phyloP scores from a whole-genome alignment of 2,888 invertebrate genomes.

The Morpho helenor region DNA sequence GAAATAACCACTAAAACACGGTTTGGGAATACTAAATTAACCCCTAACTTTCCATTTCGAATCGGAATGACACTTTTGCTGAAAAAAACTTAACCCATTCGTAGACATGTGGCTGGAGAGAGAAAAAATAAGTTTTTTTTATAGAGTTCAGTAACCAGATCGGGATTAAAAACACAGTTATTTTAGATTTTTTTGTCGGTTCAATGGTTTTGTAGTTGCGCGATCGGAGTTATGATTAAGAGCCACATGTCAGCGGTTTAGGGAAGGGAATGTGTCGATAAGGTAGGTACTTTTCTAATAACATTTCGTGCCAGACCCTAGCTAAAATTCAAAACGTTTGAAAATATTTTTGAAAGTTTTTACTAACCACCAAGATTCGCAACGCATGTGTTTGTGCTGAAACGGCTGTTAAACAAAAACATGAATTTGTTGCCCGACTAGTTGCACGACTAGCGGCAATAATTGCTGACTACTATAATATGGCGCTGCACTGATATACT shows the following conservation, averaged over 20 bases:
- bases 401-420: too few relatives aligned
- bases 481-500: too few relatives aligned
- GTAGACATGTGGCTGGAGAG: constrained; percentile 51
- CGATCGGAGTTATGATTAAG: constrained; percentile 70
- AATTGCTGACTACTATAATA: too few relatives aligned
- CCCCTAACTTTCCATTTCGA: constrained; percentile 69
- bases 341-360: neutral
- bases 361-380: neutral
- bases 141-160: constrained; percentile 74
- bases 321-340: too few relatives aligned
- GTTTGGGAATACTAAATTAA: constrained; percentile 63
- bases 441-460: too few relatives aligned
- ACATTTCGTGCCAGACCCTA: too few relatives aligned
- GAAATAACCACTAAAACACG: constrained; percentile 44
- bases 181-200: constrained; percentile 61
- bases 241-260: constrained; percentile 62
- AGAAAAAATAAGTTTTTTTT: constrained; percentile 44
- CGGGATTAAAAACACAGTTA: constrained; percentile 66
- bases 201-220: constrained; percentile 65
- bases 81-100: constrained; percentile 66
- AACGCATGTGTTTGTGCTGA: too few relatives aligned
- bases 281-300: neutral
- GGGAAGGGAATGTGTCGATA: constrained; percentile 36
- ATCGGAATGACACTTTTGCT: constrained; percentile 50
- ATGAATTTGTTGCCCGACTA: too few relatives aligned